phyloP scores from a whole-genome alignment of 2,888 invertebrate genomes.

The Cerceris ruficornis region DNA sequence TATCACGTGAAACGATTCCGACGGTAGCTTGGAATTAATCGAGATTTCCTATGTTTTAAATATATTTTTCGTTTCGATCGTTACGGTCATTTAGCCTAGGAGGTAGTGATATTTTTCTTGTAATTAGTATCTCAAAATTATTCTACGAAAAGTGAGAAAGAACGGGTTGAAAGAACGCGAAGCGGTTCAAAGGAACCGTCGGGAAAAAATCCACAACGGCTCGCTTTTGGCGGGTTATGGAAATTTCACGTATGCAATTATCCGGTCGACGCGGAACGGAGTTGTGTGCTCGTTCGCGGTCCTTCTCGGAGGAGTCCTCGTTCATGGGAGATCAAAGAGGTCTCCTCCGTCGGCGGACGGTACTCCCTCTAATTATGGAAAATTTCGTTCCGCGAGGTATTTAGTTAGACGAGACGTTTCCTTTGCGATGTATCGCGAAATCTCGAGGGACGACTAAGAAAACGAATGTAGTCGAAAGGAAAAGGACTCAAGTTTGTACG shows the following conservation, averaged over 20 bases:
- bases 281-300: slow-evolving; percentile 41
- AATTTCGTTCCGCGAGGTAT: slow-evolving; percentile 50
- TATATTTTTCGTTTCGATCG: background rate
- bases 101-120: background rate
- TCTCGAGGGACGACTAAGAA: slow-evolving; percentile 8
- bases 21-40: background rate
- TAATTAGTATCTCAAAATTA: too few relatives aligned
- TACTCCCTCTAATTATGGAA: slow-evolving; percentile 56
- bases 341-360: slow-evolving; percentile 6
- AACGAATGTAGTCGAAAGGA: background rate
- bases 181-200: background rate
- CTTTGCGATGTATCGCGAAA: slow-evolving; percentile 15
- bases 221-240: slow-evolving; percentile 18
- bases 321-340: slow-evolving; percentile 50
- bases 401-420: slow-evolving; percentile 44
- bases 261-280: slow-evolving; percentile 35
- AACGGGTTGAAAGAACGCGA: background rate
- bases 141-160: too few relatives aligned
- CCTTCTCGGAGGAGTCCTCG: slow-evolving; percentile 18
- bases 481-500: background rate
- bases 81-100: slow-evolving; percentile 12
- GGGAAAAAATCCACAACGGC: background rate
- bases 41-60: too few relatives aligned
- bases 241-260: slow-evolving; percentile 44
- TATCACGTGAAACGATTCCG: too few relatives aligned